Percentiles rank a stretch among this genome's conserved stretches.
phyloP scores from a whole-genome alignment of 1,140 invertebrate species.

The Drosophila paulistorum region DNA sequence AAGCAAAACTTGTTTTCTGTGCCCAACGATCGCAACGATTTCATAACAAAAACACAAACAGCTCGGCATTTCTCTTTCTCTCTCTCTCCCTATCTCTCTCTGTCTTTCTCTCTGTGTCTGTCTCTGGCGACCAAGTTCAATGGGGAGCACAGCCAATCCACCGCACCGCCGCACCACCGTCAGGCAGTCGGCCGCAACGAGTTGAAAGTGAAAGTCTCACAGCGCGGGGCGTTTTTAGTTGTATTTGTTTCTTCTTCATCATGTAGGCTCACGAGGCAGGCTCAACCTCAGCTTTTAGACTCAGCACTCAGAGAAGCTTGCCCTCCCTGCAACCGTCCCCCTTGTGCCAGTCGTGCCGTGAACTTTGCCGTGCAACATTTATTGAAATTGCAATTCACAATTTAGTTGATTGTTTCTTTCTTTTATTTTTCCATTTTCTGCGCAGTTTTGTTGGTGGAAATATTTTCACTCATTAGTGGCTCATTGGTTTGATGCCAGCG shows the following conservation, averaged over 20 bases:
- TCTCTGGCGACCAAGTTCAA: conserved; percentile 3
- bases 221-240: conserved; percentile 38
- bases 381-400: conserved; percentile 74
- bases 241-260: background rate
- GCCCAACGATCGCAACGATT: conserved; percentile 56
- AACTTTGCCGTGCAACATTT: conserved; percentile 65
- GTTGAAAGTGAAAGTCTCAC: conserved; percentile 73
- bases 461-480: conserved; percentile 69
- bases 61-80: background rate
- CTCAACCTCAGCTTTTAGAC: conserved; percentile 13
- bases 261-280: conserved; percentile 45
- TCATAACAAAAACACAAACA: conserved; percentile 58
- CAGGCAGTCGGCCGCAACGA: conserved; percentile 43
- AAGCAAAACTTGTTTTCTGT: conserved; percentile 54
- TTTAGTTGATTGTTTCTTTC: conserved; percentile 66
- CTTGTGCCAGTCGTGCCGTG: conserved; percentile 44
- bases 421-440: conserved; percentile 6
- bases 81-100: background rate
- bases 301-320: too few species aligned
- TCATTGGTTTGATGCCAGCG: conserved; percentile 22
- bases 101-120: background rate
- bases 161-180: conserved; percentile 25
- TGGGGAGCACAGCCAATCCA: background rate
- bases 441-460: conserved; percentile 47
- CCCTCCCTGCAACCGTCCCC: conserved; percentile 26